A percentile compares a stretch with the other conserved stretches of the same genome.
Conservation (phyloP, 2,113 vertebrate species). For the Poeciliopsis retropinna region DNA sequence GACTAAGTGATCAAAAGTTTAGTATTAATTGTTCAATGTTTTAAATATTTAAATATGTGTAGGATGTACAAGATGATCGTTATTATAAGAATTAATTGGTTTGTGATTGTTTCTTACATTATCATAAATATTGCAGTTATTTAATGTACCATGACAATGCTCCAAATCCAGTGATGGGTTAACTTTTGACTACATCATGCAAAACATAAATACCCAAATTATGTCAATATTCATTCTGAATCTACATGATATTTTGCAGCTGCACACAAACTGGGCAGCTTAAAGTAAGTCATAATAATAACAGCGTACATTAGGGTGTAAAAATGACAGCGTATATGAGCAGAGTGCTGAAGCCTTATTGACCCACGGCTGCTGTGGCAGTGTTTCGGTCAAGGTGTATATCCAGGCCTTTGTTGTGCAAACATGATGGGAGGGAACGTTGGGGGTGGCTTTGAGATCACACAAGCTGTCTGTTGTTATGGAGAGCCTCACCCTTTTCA, state of each 20-base stretch:
- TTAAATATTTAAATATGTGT: too few species aligned
- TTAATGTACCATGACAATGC: neutral
- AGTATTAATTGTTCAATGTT: too few species aligned
- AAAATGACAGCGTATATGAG: constrained; percentile 38
- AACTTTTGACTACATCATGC: constrained; percentile 32
- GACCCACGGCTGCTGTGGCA: constrained; percentile 44
- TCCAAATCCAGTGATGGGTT: constrained; percentile 14
- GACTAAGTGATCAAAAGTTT: too few species aligned
- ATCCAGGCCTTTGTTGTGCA: constrained; percentile 47
- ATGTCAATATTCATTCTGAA: constrained; percentile 22
- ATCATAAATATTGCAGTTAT: too few species aligned
- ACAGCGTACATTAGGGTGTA: constrained; percentile 15
- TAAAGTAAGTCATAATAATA: constrained; percentile 8
- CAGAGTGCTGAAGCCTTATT: constrained; percentile 32
- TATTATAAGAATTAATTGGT: too few species aligned
- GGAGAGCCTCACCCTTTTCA: constrained; percentile 42
- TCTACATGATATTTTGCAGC: neutral
- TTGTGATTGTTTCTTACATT: too few species aligned
- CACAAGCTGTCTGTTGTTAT: constrained; percentile 43
- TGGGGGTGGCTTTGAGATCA: constrained; percentile 32
- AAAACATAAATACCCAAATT: constrained; percentile 17
- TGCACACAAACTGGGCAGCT: neutral
- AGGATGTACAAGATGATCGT: too few species aligned
- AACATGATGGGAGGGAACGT: constrained; percentile 27
- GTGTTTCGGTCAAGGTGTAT: constrained; percentile 46